A percentile compares a stretch with the other conserved stretches of the same genome.
Evolutionary conservation across 2,888 invertebrate species (phyloP).

Genomic region (Dioctria rufipes): DNA sequence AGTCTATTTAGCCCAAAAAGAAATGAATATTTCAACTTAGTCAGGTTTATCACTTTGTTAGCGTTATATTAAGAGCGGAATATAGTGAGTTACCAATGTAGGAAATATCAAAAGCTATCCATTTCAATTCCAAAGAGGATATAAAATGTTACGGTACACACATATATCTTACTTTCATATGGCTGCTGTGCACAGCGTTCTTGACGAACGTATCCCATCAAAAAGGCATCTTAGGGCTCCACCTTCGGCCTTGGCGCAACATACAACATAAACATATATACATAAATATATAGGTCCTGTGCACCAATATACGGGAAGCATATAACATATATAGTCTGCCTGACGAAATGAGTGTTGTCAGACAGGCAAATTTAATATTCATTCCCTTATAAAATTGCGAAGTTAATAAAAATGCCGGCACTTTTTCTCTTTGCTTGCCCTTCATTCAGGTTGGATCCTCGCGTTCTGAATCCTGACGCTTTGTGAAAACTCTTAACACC

Average conservation of each 20-base stretch:
- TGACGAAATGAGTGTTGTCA: constrained; percentile 33
- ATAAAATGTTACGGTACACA: constrained; percentile 25
- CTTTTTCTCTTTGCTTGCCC: constrained; percentile 34
- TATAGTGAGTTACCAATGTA: not conserved
- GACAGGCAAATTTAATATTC: constrained; percentile 50
- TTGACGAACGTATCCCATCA: constrained; percentile 21
- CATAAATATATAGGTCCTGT: not conserved
- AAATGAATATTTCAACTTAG: not conserved
- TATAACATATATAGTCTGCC: not conserved
- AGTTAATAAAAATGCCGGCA: constrained; percentile 49
- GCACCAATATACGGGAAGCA: not conserved
- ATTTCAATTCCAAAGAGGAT: constrained; percentile 18
- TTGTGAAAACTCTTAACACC: constrained; percentile 47
- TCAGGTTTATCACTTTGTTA: constrained; percentile 13
- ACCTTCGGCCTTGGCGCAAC: not conserved
- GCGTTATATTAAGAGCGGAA: not conserved
- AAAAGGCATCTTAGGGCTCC: not conserved
- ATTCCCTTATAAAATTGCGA: constrained; percentile 50
- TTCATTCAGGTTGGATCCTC: constrained; percentile 21
- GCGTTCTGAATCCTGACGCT: constrained; percentile 12
- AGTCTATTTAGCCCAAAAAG: not conserved
- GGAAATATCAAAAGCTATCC: constrained; percentile 17
- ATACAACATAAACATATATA: not conserved
- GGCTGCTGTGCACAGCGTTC: constrained; percentile 2
- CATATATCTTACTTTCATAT: constrained; percentile 23